These are phyloP conservation scores for Percina caprodes DNA, from an alignment of 2,113 vertebrate genomes.

Conservation along the genomic window DNA sequence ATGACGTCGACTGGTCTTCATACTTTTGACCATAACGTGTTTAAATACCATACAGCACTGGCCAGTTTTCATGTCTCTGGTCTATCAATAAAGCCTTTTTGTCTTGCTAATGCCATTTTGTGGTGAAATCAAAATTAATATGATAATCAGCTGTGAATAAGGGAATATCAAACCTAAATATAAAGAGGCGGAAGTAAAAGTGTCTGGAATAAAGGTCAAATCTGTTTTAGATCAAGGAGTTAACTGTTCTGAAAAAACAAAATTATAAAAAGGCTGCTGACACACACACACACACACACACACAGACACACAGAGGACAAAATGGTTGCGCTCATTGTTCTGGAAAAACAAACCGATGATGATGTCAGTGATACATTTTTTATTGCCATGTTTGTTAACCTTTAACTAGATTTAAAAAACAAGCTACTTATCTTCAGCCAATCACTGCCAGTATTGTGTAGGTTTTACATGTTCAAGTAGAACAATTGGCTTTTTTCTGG, in stretches of 20 bases:
- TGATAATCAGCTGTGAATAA: background rate
- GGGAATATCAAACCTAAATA: background rate
- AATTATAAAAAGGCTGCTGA: background rate
- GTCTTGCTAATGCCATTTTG: background rate
- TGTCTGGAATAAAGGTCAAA: background rate
- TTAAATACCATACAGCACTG: background rate
- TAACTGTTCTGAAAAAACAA: background rate
- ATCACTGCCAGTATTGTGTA: too few relatives aligned
- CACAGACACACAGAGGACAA: background rate
- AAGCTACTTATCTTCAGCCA: background rate
- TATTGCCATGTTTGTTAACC: background rate
- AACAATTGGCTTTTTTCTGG: background rate
- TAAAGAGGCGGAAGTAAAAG: constrained; percentile 6
- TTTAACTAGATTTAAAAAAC: background rate
- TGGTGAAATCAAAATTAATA: background rate
- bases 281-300: background rate
- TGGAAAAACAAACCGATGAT: background rate
- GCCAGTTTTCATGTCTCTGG: background rate
- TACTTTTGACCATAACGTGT: background rate
- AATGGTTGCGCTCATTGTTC: background rate
- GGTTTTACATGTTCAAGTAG: background rate
- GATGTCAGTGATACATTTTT: background rate
- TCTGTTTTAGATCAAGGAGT: background rate
- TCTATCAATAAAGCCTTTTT: constrained; percentile 2
- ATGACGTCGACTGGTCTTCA: background rate